Base-by-base conservation (phyloP, 2,113 vertebrate genomes). In the Thunnus thynnus region DNA sequence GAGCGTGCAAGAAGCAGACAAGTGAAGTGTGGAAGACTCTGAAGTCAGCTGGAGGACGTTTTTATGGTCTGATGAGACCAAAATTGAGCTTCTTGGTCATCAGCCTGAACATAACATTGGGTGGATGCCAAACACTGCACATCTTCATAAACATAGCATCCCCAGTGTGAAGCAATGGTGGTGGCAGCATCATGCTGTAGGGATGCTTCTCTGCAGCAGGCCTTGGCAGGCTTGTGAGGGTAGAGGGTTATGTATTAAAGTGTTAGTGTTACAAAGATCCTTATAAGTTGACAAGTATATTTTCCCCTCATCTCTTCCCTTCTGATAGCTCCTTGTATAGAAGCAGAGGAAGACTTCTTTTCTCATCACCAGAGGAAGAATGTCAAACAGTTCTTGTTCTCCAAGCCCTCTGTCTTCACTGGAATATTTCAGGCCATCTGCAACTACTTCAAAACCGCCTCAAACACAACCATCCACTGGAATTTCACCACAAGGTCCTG, bases 371-470 rank as follows among this genome's bases (percentile, higher is more conserved):
- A 48, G n/a, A 25, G 14, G 1, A 55, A 56, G 17, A 50, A 61
- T 50, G 50, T 69, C 55, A 70, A 70, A 76, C 51, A 51, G 41
- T 20, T 51, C 36, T 41, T 41, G 36, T 17, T 60, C 20, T 60
- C 55, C 46, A 16, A 60, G 44, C 22, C 14, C n/a, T 65, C 77
- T 60, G 20, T 60, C 62, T 41, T 69, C 36, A 68, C 32, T n/a
- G 46, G 46, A 14, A 60, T 72, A 72, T 63, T 76, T 70, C 61
- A 77, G 54, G 44, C 58, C 72, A 82, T 72, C 60, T 77, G 80
- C 55, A 66, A 77, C 73, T 83, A 65, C 67, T 77, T 83, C 32
- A 77, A 66, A 66, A 54, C 67, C n/a, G 5, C 44, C 25, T 72
- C 74, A 72, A 65, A 65, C 54, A 77, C 30, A 76, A 57, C 80